phyloP scores from a whole-genome alignment of 1,140 invertebrate genomes.

The Euschistus heros region DNA sequence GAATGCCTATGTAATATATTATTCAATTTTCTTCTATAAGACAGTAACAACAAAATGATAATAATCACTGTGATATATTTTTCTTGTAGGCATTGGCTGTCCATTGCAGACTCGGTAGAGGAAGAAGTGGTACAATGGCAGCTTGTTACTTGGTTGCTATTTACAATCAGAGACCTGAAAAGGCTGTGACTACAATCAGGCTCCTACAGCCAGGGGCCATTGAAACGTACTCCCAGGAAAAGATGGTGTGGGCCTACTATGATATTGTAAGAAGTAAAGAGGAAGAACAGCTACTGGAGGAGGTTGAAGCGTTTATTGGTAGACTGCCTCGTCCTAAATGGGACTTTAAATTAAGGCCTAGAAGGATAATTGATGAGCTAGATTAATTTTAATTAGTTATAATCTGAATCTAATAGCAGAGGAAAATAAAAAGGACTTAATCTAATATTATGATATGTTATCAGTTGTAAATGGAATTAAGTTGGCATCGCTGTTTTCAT shows the following conservation, averaged over 20 bases:
- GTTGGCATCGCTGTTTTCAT: no score
- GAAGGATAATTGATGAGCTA: neutral
- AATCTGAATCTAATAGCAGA: no score
- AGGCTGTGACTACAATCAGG: conserved; percentile 49
- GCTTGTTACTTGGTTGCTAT: conserved; percentile 57
- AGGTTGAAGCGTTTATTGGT: conserved; percentile 18
- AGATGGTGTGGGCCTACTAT: conserved; percentile 23
- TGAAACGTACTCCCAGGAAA: conserved; percentile 51
- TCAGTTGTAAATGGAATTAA: no score
- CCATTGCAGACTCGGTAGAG: conserved; percentile 54
- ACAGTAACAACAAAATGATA: no score
- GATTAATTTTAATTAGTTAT: no score
- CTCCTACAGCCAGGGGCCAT: conserved; percentile 51
- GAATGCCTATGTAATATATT: no score
- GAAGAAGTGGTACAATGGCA: conserved; percentile 55
- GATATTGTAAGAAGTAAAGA: conserved; percentile 20
- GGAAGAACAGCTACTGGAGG: neutral
- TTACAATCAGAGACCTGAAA: conserved; percentile 44
- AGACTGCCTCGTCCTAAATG: conserved; percentile 18
- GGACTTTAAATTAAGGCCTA: conserved; percentile 19
- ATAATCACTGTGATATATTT: neutral
- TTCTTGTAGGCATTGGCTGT: conserved; percentile 48
- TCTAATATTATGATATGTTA: no score
- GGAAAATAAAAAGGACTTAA: no score
- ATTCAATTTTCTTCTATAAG: no score